These are phyloP conservation scores for Cottus gobio DNA, from an alignment of 2,113 vertebrate genomes.

Conservation along the genomic window DNA sequence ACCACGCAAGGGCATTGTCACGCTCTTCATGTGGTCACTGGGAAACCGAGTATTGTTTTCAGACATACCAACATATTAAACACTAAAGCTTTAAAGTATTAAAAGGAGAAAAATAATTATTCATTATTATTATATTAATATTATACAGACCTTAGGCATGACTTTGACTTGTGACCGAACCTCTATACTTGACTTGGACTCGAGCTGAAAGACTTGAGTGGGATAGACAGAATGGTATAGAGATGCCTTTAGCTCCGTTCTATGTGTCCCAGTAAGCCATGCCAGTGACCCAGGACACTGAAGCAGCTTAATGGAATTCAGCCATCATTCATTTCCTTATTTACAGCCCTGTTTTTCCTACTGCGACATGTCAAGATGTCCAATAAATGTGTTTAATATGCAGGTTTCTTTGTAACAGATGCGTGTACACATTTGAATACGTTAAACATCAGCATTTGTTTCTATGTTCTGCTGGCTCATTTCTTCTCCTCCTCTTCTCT, in stretches of 20 bases:
- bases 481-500: constrained; percentile 5
- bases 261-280: neutral
- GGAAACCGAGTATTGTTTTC: neutral
- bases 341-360: neutral
- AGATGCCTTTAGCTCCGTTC: neutral
- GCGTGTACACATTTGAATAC: neutral
- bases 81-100: no score
- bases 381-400: neutral
- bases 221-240: neutral
- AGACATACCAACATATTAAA: neutral
- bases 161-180: no score
- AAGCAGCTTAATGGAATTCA: neutral
- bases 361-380: neutral
- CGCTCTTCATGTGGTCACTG: neutral
- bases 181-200: neutral
- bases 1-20: neutral
- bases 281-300: neutral
- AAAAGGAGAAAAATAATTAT: no score
- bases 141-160: no score
- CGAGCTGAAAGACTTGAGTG: neutral
- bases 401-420: neutral
- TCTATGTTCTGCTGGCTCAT: neutral
- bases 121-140: no score
- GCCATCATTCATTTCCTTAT: neutral
- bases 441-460: constrained; percentile 14